Base-by-base conservation (phyloP, 2,113 vertebrate species). In the Kryptolebias marmoratus region DNA sequence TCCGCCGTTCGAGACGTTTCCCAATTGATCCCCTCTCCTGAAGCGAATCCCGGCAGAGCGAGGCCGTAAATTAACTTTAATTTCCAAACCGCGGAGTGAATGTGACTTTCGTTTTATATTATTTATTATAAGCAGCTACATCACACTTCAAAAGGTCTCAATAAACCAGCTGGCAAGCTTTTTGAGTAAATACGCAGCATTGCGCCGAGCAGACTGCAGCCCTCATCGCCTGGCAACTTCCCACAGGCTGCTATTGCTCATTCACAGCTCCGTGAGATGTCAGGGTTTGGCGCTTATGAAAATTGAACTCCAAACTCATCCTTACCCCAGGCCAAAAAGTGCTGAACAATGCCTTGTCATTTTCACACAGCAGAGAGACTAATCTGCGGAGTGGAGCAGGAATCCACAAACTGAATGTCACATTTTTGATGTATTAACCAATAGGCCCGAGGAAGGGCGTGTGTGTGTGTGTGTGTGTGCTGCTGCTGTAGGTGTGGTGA, bases 241-340 rank as follows among this genome's bases (percentile, higher is more conserved):
- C 80, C 59, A 74, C 61, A 64, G 78, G 64, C 71, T 49, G 55
- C 77, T 49, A 64, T 81, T 85, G 88, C 82, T 81, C 80, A 87
- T 77, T 86, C 81, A 78, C 77, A 80, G 83, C 69, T 81, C 69
- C 50, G 59, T 50, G 70, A 85, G 68, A 83, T 77, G 80, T 87
- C 74, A 75, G 72, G 75, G 60, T 74, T 84, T 86, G 79, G 52
- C 60, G 30, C 68, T 75, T 73, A 81, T 75, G 75, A 88, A 89
- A 92, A 91, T 73, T 82, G 78, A 84, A 84, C 83, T 79, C 55
- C 81, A 91, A 88, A 89, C 69, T 87, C 81, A 75, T 89, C 83
- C 82, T 88, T 61, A 90, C 90, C 69, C 48, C 60, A 2, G 78
- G 81, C 82, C 64, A 67, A 72, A 75, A 82, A 67, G 32, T 57